phyloP scores from a whole-genome alignment of 2,797 vertebrate species.

The Champsocephalus esox region DNA sequence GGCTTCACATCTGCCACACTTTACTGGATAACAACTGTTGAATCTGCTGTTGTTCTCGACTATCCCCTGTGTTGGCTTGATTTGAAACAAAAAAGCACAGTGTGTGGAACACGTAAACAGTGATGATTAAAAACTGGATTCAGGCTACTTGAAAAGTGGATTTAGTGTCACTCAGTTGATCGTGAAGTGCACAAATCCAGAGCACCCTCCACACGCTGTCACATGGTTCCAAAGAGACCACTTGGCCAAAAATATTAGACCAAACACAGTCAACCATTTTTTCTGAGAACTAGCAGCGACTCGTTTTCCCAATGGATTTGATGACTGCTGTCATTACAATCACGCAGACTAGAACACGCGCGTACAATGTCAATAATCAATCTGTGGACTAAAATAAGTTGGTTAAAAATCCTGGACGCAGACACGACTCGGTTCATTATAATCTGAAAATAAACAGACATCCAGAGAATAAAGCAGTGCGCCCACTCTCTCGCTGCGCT shows the following conservation, averaged over 20 bases:
- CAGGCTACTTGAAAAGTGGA: conserved; percentile 26
- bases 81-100: not conserved
- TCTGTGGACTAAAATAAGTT: conserved; percentile 25
- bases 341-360: not conserved
- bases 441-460: conserved; percentile 26
- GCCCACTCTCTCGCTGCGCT: conserved; percentile 57
- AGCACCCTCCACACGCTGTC: conserved; percentile 23
- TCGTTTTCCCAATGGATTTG: conserved; percentile 50
- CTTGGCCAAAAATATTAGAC: conserved; percentile 23
- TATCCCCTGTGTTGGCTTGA: not conserved
- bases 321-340: conserved; percentile 30
- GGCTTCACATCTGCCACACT: conserved; percentile 35
- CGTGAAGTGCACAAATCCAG: conserved; percentile 5
- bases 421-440: not conserved
- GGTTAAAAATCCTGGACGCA: not conserved
- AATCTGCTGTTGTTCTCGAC: conserved; percentile 9
- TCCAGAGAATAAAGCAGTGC: conserved; percentile 49
- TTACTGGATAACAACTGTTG: conserved; percentile 23
- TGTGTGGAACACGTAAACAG: not conserved
- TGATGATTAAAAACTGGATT: not conserved
- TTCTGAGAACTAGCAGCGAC: conserved; percentile 38
- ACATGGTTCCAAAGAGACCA: conserved; percentile 17
- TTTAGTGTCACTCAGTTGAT: not conserved
- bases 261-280: conserved; percentile 49
- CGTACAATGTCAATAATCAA: not conserved